Evolutionary conservation across 2,113 vertebrate species (phyloP).

Genomic region (Chelonoidis abingdonii): DNA sequence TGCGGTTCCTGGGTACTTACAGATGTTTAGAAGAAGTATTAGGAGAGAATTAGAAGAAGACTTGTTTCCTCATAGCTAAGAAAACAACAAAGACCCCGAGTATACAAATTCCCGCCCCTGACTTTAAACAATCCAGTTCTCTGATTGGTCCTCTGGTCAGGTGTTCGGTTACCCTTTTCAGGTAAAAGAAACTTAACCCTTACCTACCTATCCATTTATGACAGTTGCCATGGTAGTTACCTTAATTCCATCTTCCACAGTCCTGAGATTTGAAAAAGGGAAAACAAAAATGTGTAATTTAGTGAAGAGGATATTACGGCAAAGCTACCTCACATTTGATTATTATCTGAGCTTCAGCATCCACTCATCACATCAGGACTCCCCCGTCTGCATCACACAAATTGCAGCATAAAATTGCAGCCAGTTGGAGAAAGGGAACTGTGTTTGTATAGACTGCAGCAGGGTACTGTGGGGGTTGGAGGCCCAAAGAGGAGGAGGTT

Average conservation of each 20-base stretch:
- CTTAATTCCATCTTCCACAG: background rate
- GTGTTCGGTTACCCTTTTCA: too few species aligned
- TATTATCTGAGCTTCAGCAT: background rate
- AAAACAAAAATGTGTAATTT: background rate
- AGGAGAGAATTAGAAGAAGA: too few species aligned
- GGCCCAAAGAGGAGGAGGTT: fast-evolving
- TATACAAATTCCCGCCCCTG: too few species aligned
- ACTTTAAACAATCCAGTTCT: too few species aligned
- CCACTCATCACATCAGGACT: background rate
- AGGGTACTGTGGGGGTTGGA: fast-evolving
- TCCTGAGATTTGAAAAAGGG: background rate
- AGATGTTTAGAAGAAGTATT: too few species aligned
- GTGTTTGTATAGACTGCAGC: background rate
- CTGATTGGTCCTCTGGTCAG: too few species aligned
- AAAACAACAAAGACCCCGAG: too few species aligned
- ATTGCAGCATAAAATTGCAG: background rate
- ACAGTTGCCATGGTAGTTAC: slow-evolving; percentile 11
- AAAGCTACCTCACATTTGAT: background rate
- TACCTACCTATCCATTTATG: too few species aligned
- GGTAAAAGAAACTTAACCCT: too few species aligned
- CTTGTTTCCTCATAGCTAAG: too few species aligned
- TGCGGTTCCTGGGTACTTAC: too few species aligned
- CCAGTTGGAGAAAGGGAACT: background rate
- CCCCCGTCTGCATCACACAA: background rate
- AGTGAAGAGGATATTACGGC: background rate